A percentile compares a stretch with the other conserved stretches of the same genome.
Conservation (phyloP, 2,888 invertebrate genomes). For the Oxytorus armatus region DNA sequence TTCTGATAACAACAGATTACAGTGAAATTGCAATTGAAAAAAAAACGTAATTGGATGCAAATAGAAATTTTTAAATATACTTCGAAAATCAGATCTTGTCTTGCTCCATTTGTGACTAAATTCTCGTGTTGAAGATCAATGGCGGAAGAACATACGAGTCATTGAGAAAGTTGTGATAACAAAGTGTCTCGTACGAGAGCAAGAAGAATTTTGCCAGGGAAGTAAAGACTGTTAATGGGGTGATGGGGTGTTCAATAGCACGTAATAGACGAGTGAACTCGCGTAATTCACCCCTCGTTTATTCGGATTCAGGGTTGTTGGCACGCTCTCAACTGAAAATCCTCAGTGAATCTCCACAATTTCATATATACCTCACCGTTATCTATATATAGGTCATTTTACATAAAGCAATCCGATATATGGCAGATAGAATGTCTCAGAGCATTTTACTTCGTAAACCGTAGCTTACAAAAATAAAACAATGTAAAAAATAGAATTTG, state of each 20-base stretch:
- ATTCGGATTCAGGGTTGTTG: constrained; percentile 54
- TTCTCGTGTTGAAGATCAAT: constrained; percentile 1
- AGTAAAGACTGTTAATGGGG: constrained; percentile 34
- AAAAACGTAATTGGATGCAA: not conserved
- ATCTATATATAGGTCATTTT: not conserved
- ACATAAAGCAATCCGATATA: no score
- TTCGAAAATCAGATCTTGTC: not conserved
- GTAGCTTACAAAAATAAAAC: no score
- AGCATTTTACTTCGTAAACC: no score
- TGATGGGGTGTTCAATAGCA: constrained; percentile 51
- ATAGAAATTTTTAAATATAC: not conserved
- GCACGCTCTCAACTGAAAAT: constrained; percentile 57
- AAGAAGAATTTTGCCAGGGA: constrained; percentile 11
- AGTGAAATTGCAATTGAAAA: not conserved
- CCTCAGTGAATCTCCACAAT: not conserved
- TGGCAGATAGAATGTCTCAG: no score
- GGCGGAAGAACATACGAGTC: constrained; percentile 11
- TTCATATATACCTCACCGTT: not conserved
- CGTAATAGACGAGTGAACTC: constrained; percentile 39
- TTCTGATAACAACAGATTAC: no score
- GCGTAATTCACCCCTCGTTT: constrained; percentile 21
- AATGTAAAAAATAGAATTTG: no score
- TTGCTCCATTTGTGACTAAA: constrained; percentile 4
- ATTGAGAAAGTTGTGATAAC: constrained; percentile 25
- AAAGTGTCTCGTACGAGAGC: constrained; percentile 21